Base-by-base conservation (phyloP, 2,113 vertebrate species). In the Mus musculus region DNA sequence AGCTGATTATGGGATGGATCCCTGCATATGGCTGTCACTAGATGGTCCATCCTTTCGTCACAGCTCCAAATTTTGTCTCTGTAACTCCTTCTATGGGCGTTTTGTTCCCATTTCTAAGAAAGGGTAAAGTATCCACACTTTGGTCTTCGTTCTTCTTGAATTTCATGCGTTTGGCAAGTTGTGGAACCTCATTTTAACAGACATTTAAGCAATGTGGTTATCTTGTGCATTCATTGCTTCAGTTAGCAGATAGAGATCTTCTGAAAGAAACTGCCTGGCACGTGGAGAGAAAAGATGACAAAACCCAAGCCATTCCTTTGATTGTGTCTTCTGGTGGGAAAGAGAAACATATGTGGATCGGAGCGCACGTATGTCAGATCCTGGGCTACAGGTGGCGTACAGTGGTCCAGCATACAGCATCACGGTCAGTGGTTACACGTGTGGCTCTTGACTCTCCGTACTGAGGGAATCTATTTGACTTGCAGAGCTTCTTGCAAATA, bases 321-420 rank as follows among this genome's bases (percentile, higher is more conserved):
- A 76, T 11, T 20, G 5, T 12, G 42, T 67, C 59, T 80, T 42
- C 77, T 65, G 24, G 20, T 42, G 30, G 30, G 67, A 75, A 82
- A 91, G 42, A 87, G 67, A 87, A 54, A 13, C 10, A 42, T 1
- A 7, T 6, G 4, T 56, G 13, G 80, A 87, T 42, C 12, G 54
- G 54, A 75, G n/a, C 8, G 4, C 2, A 3, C 4, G 17, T 73
- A 52, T 24, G 14, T 16, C 42, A 4, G 3, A 4, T 39, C 42
- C 88, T 54, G 0, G 19, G 13, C 61, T 39, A 4, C 7, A n/a
- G 3, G 16, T 2, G 1, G 28, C 22, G 1, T 56, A 2, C 1
- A 8, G 4, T 13, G 6, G 14, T 4, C 22, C 0, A 78, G 20
- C 30, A 24, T 22, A 11, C 1, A 54, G 12, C 52, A 30, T 39